A percentile compares a stretch with the other conserved stretches of the same genome.
phyloP scores from a whole-genome alignment of 2,113 vertebrate species.

The Rhodinocichla rosea region DNA sequence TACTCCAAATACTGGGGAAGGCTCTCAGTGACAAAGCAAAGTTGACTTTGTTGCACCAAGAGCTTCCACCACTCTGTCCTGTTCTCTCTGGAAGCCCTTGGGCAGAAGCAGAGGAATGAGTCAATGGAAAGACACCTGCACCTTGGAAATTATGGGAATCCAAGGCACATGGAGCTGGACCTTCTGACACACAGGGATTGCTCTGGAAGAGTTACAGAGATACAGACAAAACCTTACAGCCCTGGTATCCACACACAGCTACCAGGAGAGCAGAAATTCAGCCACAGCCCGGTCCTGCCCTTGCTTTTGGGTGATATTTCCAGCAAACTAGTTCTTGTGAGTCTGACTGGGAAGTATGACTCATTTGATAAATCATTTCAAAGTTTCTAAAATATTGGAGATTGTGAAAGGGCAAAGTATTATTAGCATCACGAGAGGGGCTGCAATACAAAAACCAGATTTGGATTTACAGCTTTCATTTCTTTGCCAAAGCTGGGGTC shows the following conservation, averaged over 20 bases:
- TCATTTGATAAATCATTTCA: slow-evolving; percentile 12
- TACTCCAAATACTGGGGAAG: background rate
- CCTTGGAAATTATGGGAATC: background rate
- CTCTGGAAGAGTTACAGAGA: background rate
- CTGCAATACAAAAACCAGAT: slow-evolving; percentile 12
- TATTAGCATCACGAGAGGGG: slow-evolving; percentile 2
- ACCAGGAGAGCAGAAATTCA: background rate
- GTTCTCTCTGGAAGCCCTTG: background rate
- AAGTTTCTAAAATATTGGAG: slow-evolving; percentile 23
- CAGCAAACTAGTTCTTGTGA: background rate
- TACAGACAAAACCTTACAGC: background rate
- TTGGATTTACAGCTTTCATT: slow-evolving; percentile 14
- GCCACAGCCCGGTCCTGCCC: background rate
- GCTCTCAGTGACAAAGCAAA: background rate
- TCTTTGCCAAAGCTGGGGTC: background rate
- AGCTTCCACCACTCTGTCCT: background rate
- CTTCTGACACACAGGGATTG: background rate
- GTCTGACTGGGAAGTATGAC: background rate
- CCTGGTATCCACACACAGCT: background rate
- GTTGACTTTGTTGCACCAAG: background rate
- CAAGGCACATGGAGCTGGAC: background rate
- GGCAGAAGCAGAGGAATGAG: background rate
- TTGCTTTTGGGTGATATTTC: background rate
- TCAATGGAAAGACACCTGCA: background rate
- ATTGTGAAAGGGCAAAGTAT: slow-evolving; percentile 35